A percentile compares a stretch with the other conserved stretches of the same genome.
phyloP scores from a whole-genome alignment of 2,888 invertebrate genomes.

The Arenicola marina region DNA sequence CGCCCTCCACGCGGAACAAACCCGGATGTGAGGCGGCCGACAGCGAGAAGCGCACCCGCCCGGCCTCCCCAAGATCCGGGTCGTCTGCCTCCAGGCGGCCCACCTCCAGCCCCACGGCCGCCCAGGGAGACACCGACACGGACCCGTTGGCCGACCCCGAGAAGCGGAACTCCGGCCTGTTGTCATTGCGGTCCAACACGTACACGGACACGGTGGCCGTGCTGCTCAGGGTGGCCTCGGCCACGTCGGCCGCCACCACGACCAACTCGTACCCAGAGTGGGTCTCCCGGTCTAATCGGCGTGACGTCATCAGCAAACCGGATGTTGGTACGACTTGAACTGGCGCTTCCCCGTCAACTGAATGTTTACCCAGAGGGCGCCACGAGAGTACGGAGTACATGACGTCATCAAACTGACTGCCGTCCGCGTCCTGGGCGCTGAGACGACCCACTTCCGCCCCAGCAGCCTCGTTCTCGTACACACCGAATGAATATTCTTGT shows the following conservation, averaged over 20 bases:
- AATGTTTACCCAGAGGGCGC: no score
- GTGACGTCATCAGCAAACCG: slow-evolving; percentile 14
- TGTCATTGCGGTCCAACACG: slow-evolving; percentile 31
- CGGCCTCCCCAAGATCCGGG: neutral
- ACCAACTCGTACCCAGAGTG: slow-evolving; percentile 15
- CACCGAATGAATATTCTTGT: slow-evolving; percentile 21
- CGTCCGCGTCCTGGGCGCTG: slow-evolving; percentile 5
- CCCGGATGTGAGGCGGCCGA: neutral
- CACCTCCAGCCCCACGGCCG: neutral
- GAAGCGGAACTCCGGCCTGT: slow-evolving; percentile 27
- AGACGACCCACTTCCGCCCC: slow-evolving; percentile 20
- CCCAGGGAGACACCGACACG: neutral
- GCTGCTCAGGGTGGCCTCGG: slow-evolving; percentile 2
- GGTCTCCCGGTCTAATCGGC: slow-evolving; percentile 27
- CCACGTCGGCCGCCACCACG: slow-evolving; percentile 13
- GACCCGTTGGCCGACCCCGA: slow-evolving; percentile 7
- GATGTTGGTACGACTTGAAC: neutral
- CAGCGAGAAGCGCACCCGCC: neutral
- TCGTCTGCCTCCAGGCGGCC: neutral
- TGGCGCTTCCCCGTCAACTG: neutral
- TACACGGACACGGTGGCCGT: slow-evolving; percentile 25
- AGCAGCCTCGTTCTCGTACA: slow-evolving; percentile 24
- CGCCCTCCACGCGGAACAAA: neutral
- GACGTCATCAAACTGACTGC: neutral
- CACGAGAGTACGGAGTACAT: slow-evolving; percentile 6